These are phyloP conservation scores for Theonella swinhoei DNA, from an alignment of 37 sponge, comb jelly and placozoan genomes.

Conservation along the genomic window DNA sequence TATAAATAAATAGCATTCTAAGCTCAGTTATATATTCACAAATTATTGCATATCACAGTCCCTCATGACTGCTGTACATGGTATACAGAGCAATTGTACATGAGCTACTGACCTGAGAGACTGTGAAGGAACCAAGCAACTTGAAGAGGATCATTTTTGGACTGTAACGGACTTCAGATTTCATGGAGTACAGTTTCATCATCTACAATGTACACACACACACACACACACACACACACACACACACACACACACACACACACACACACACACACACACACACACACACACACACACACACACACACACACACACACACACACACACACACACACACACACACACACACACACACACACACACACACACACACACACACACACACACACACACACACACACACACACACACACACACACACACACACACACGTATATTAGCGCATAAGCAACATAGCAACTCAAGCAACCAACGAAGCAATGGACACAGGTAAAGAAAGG, in stretches of 20 bases:
- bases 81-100: no score
- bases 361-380: no score
- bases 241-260: background rate
- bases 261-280: background rate
- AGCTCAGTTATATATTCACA: no score
- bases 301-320: no score
- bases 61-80: no score
- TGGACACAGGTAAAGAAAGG: no score
- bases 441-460: background rate
- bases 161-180: slow-evolving; percentile 83
- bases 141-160: slow-evolving; percentile 84
- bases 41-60: no score
- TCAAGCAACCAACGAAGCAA: no score
- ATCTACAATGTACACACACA: slow-evolving; percentile 1
- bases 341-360: no score
- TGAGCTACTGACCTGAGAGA: slow-evolving; percentile 42
- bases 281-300: background rate
- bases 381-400: no score
- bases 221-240: background rate
- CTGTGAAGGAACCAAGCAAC: slow-evolving; percentile 66
- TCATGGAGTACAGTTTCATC: slow-evolving; percentile 74
- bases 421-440: background rate
- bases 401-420: slow-evolving; percentile 7
- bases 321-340: no score
- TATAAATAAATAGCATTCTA: no score